These are phyloP conservation scores for Nemotelus nigrinus DNA, from an alignment of 2,888 invertebrate species.

Conservation along the genomic window DNA sequence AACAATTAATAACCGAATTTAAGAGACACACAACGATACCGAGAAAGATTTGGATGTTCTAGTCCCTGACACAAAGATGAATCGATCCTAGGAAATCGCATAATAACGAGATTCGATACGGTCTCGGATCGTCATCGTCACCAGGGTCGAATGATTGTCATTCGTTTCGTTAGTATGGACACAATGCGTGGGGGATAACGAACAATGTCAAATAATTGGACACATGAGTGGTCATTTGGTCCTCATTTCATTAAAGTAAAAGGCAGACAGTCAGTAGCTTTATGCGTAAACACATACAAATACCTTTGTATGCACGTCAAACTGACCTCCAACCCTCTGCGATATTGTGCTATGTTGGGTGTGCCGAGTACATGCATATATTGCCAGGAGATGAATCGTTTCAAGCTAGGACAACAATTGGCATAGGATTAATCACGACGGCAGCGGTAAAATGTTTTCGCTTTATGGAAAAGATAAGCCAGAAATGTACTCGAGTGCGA, in stretches of 20 bases:
- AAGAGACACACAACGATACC: not conserved
- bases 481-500: constrained; percentile 32
- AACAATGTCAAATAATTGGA: constrained; percentile 56
- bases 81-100: constrained; percentile 26
- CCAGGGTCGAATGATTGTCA: constrained; percentile 3
- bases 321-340: not conserved
- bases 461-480: constrained; percentile 34
- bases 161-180: constrained; percentile 9
- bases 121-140: constrained; percentile 12
- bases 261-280: constrained; percentile 35
- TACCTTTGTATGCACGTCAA: constrained; percentile 15
- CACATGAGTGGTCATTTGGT: constrained; percentile 56
- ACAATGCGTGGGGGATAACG: constrained; percentile 40
- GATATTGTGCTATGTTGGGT: not conserved
- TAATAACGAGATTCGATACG: constrained; percentile 44
- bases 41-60: not conserved
- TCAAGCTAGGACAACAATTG: constrained; percentile 39
- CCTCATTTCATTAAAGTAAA: constrained; percentile 49
- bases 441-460: constrained; percentile 34
- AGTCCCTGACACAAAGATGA: constrained; percentile 39
- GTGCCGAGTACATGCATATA: not conserved
- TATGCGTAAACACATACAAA: constrained; percentile 27
- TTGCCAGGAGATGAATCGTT: constrained; percentile 31
- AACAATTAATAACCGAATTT: constrained; percentile 45
- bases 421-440: constrained; percentile 42